A percentile compares a stretch with the other conserved stretches of the same genome.
Conservation (phyloP, 2,888 invertebrate genomes). For the Protodeltote pygarga region DNA sequence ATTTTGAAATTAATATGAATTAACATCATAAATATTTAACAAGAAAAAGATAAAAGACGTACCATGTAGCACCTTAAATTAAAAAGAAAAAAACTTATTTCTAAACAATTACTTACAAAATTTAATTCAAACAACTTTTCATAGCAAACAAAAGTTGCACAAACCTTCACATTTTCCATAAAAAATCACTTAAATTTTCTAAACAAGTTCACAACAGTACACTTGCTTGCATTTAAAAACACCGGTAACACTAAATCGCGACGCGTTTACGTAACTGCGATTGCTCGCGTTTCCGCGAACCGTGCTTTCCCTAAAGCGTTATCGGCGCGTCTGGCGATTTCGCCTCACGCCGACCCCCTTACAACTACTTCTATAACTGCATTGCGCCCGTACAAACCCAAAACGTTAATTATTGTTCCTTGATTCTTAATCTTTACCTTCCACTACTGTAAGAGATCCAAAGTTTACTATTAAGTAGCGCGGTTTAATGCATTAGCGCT, state of each 20-base stretch:
- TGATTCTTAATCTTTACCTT: slow-evolving; percentile 27
- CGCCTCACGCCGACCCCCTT: slow-evolving; percentile 60
- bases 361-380: slow-evolving; percentile 73
- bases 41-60: slow-evolving; percentile 18
- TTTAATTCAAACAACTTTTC: slow-evolving; percentile 14
- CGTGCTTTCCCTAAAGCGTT: slow-evolving; percentile 78
- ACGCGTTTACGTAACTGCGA: slow-evolving; percentile 64
- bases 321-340: slow-evolving; percentile 75
- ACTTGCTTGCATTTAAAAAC: slow-evolving; percentile 37
- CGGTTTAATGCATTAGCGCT: slow-evolving; percentile 7
- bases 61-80: slow-evolving; percentile 40
- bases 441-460: slow-evolving; percentile 1
- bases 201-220: slow-evolving; percentile 49
- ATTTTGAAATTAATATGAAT: slow-evolving; percentile 56
- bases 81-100: slow-evolving; percentile 11
- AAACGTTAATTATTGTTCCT: slow-evolving; percentile 42
- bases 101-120: slow-evolving; percentile 24
- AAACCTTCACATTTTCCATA: slow-evolving; percentile 64
- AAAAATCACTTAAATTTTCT: slow-evolving; percentile 50
- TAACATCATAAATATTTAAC: slow-evolving; percentile 52
- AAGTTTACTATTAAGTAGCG: slow-evolving; percentile 6
- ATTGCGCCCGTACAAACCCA: slow-evolving; percentile 71
- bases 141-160: slow-evolving; percentile 35
- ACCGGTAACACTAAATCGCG: slow-evolving; percentile 38
- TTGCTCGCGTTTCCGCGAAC: slow-evolving; percentile 50